Conservation (phyloP, 2,797 vertebrate species). For the Cephalopachus bancanus region DNA sequence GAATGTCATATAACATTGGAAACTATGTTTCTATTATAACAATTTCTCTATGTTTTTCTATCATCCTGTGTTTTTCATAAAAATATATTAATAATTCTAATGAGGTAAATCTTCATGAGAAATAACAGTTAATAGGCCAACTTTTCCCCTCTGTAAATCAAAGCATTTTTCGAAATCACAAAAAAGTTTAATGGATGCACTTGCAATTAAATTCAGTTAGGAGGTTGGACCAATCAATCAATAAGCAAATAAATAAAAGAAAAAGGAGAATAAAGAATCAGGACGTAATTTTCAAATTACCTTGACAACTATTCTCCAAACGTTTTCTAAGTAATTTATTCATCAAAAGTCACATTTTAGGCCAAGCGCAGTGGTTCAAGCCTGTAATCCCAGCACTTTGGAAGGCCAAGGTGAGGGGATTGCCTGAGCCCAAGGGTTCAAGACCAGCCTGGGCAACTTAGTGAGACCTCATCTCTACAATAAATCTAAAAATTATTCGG, state of each 20-base stretch:
- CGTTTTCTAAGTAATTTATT: constrained; percentile 21
- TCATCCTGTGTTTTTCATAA: neutral
- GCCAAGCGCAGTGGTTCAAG: no score
- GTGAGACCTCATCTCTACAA: no score
- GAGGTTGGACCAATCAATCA: neutral
- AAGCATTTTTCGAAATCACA: constrained; percentile 18
- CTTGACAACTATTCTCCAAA: neutral
- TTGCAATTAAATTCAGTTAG: constrained; percentile 35
- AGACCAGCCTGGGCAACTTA: no score
- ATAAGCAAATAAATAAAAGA: neutral
- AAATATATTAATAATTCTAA: constrained; percentile 30
- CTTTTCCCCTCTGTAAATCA: neutral
- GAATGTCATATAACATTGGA: neutral
- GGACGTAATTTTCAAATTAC: neutral
- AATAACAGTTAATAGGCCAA: neutral
- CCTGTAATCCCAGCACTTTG: no score
- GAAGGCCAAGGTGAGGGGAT: no score
- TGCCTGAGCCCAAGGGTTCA: no score
- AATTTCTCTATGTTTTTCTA: neutral
- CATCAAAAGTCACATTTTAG: neutral
- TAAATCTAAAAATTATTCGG: no score
- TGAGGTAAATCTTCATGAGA: constrained; percentile 23
- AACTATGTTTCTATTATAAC: neutral
- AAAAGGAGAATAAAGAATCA: constrained; percentile 1
- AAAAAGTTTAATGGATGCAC: neutral